A percentile compares a stretch with the other conserved stretches of the same genome.
Conservation (phyloP, 1,140 invertebrate species). For the Palaemon carinicauda region DNA sequence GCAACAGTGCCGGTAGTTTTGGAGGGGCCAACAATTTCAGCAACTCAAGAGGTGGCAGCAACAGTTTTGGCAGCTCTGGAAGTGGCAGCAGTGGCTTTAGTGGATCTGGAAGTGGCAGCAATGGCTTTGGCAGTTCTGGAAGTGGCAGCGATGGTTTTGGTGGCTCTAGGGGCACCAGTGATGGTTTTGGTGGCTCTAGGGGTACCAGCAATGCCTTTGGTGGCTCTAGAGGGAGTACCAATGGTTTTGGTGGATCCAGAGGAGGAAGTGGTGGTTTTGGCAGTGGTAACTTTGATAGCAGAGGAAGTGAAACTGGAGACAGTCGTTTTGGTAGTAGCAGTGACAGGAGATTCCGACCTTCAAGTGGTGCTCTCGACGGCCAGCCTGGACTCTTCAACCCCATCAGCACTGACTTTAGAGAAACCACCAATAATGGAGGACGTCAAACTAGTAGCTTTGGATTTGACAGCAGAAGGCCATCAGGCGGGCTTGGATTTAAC, state of each 20-base stretch:
- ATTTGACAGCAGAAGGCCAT: neutral
- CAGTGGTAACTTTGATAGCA: neutral
- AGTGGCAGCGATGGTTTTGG: neutral
- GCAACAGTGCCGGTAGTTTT: neutral
- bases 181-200: neutral
- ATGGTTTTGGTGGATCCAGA: neutral
- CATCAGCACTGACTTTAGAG: constrained; percentile 2
- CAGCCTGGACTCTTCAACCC: constrained; percentile 15
- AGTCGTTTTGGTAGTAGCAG: neutral
- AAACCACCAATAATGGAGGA: neutral
- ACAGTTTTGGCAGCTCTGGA: neutral
- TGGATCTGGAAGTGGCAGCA: neutral
- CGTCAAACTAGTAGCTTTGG: neutral
- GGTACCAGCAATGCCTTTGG: neutral
- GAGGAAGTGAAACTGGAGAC: neutral
- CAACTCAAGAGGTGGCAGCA: neutral
- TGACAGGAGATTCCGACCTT: constrained; percentile 9
- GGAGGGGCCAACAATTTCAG: neutral
- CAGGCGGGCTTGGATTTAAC: neutral
- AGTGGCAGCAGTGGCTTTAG: neutral
- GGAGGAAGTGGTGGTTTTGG: neutral
- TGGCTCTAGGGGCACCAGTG: neutral
- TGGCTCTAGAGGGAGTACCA: neutral
- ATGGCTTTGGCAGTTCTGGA: neutral
- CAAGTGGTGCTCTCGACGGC: neutral